Base-by-base conservation (phyloP, 2,113 vertebrate genomes). In the Malurus cyaneus region DNA sequence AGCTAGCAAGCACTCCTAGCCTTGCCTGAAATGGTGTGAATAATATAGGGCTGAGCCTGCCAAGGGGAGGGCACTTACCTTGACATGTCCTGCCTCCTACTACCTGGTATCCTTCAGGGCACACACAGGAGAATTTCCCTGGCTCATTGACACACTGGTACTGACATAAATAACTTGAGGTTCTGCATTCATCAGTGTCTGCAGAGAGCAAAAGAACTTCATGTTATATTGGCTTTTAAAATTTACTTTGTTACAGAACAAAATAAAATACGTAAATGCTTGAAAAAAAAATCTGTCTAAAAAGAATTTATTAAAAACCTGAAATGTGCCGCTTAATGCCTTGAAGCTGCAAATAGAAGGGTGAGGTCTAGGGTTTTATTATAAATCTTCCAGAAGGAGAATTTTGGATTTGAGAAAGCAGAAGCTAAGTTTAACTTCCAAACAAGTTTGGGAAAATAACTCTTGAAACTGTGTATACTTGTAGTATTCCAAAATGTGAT, bases 161-260 rank as follows among this genome's bases (percentile, higher is more conserved):
- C 73, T 99, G 99, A 93, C 99, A 99, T 78, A 99, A 85, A 74
- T 99, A 99, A 95, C 97, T 99, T 64, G 98, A 99, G 62, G 98
- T 98, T 97, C 98, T 98, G 97, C 99, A 99, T 96, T 99, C 99
- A 66, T 99, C 98, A 24, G 99, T 98, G 94, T 99, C 99, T 99
- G 93, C 54, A 74, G 92, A 93, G 76, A 87, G 84, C 52, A 88
- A 18, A 28, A 95, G 13, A 93, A 18, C 32, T 78, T 52, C 1
- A 7, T 64, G 39, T 69, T 70, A 36, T 70, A 36, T 0, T 73
- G 3, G 1, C 12, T 52, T 88, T 56, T 32, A 54, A 61, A 28
- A 52, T 49, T 17, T 61, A 25, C 16, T 18, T 79, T 52, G 19
- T 67, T 62, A 18, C 16, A 86, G 26, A 84, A 31, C 6, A 54